These are phyloP conservation scores for Psilopogon haemacephalus DNA, from an alignment of 2,113 vertebrate genomes.

Conservation along the genomic window DNA sequence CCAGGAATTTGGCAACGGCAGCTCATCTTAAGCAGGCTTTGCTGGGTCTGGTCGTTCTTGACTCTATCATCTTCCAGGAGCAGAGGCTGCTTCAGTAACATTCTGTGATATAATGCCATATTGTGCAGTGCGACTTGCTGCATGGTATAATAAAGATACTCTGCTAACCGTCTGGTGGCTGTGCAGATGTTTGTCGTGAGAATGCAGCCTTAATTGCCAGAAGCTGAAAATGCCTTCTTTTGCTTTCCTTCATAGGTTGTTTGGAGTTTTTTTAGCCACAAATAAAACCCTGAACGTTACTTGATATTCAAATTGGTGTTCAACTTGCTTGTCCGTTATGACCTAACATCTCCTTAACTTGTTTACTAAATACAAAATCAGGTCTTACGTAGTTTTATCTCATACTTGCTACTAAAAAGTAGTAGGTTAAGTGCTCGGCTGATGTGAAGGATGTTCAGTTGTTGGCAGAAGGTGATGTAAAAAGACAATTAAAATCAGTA, in stretches of 20 bases:
- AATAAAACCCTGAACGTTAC: not conserved
- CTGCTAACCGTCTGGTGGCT: not conserved
- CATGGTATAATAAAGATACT: not conserved
- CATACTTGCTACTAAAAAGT: not conserved
- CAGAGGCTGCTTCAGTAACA: not conserved
- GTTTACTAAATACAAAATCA: not conserved
- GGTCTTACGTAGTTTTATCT: not conserved
- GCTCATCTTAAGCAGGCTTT: not conserved
- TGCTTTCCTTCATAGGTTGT: not conserved
- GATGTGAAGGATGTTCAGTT: not conserved
- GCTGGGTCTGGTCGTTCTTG: not conserved
- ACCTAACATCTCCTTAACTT: not conserved
- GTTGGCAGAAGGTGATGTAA: not conserved
- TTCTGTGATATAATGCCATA: not conserved
- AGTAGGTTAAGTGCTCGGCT: not conserved
- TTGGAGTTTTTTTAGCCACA: not conserved
- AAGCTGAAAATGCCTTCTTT: not conserved
- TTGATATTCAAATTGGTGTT: not conserved
- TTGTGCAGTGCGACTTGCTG: not conserved
- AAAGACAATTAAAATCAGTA: not conserved
- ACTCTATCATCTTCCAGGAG: not conserved
- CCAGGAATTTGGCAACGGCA: not conserved
- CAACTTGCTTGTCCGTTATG: not conserved
- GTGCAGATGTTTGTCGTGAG: not conserved
- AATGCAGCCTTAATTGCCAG: accelerated